A percentile compares a stretch with the other conserved stretches of the same genome.
Conservation (phyloP, 37 sponge, comb jelly and placozoan species). For the Halisarca cf. caerulea region DNA sequence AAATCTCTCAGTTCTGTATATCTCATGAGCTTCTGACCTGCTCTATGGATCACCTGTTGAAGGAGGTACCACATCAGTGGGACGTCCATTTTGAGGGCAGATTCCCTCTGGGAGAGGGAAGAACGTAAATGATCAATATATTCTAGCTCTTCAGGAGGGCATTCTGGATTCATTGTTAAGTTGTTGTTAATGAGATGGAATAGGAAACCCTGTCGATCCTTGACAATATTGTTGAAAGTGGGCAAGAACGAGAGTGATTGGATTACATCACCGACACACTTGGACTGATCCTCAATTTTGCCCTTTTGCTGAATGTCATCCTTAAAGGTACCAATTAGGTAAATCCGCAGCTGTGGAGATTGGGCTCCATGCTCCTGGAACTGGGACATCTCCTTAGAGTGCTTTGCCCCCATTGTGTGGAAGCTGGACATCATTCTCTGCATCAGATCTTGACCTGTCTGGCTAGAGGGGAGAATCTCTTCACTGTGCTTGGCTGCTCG, state of each 20-base stretch:
- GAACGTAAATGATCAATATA: neutral
- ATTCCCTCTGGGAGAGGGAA: neutral
- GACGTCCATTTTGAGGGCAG: neutral
- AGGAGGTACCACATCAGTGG: neutral
- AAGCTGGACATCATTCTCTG: neutral
- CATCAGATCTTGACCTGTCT: constrained; percentile 7
- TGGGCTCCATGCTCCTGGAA: neutral
- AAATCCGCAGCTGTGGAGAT: neutral
- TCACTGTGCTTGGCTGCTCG: neutral
- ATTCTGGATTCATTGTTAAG: neutral
- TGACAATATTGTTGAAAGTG: neutral
- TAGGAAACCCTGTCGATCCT: neutral
- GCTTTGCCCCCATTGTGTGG: neutral
- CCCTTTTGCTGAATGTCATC: neutral
- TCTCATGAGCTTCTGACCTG: neutral
- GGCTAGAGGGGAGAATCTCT: neutral
- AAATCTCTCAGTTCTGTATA: neutral
- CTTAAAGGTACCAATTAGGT: neutral
- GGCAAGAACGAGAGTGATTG: neutral
- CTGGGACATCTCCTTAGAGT: neutral
- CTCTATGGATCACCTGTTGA: neutral
- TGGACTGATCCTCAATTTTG: neutral
- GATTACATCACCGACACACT: neutral
- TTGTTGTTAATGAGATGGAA: neutral
- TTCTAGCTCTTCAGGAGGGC: neutral